Base-by-base conservation (phyloP, 2,113 vertebrate genomes). In the Zapus hudsonius region DNA sequence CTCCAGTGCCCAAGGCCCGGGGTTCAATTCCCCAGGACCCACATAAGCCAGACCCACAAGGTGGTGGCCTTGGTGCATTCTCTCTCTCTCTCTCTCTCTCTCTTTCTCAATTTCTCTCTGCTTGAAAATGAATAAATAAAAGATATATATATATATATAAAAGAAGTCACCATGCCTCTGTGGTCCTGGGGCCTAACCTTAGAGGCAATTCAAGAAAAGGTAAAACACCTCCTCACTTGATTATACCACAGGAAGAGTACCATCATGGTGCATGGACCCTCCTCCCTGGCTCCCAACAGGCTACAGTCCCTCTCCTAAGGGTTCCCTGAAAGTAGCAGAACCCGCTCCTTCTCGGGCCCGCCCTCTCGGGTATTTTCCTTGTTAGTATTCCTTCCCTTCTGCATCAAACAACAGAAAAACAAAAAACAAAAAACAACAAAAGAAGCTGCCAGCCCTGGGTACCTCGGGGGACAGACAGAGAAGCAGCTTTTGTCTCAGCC, bases 101-200 rank as follows among this genome's bases (percentile, higher is more conserved):
- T n/a, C n/a, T n/a, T n/a, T n/a, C n/a, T n/a, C n/a, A n/a, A n/a
- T n/a, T n/a, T n/a, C n/a, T n/a, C n/a, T n/a, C n/a, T n/a, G n/a
- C n/a, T n/a, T n/a, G n/a, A n/a, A n/a, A n/a, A n/a, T n/a, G n/a
- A n/a, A n/a, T n/a, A n/a, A n/a, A n/a, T n/a, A n/a, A n/a, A n/a
- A n/a, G n/a, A n/a, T n/a, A n/a, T n/a, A n/a, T n/a, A n/a, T n/a
- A n/a, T n/a, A n/a, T n/a, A n/a, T n/a, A n/a, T n/a, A n/a, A n/a
- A n/a, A 8, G 0, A 0, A 42, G 11, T 5, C 0, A 31, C 0
- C 4, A 6, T 1, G 2, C 1, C 2, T 8, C 12, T 20, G 0
- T 40, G 6, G 12, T 27, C 42, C 38, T 5, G 52, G 44, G 36
- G 17, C 25, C 55, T 67, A 1, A 22, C 6, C 29, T 61, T n/a